These are phyloP conservation scores for Eonycteris spelaea DNA, from an alignment of 2,113 vertebrate genomes.

Conservation along the genomic window DNA sequence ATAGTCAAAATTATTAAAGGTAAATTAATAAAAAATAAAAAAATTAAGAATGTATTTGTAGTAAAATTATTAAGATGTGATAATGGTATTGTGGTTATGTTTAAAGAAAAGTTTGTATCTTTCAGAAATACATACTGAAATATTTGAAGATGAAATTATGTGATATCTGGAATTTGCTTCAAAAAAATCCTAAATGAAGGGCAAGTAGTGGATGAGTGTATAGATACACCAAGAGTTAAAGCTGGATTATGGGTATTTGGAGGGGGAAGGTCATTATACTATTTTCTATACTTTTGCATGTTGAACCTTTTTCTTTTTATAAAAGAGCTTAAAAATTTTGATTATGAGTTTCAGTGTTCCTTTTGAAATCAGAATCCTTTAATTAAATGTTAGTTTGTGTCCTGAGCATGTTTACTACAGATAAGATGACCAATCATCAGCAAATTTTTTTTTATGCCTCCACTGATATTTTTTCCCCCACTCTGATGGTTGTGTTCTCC, in stretches of 20 bases:
- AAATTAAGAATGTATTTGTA: not conserved
- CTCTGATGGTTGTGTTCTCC: not conserved
- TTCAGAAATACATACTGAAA: not conserved
- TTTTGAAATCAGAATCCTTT: not conserved
- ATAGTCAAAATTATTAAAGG: not conserved
- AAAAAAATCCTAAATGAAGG: not conserved
- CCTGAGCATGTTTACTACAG: not conserved
- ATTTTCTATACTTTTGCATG: not conserved
- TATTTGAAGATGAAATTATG: conserved; percentile 1
- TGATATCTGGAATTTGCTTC: not conserved
- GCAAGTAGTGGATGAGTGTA: not conserved
- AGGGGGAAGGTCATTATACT: not conserved
- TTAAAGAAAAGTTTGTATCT: not conserved
- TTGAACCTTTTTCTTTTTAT: not conserved
- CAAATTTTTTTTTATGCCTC: not conserved
- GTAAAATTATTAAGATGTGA: not conserved
- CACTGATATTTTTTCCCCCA: not conserved
- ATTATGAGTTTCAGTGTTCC: not conserved
- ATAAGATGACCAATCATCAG: not conserved
- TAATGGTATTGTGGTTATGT: not conserved
- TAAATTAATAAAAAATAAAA: not conserved
- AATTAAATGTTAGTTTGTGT: not conserved
- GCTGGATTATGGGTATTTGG: not conserved
- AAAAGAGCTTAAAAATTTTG: not conserved
- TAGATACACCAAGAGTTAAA: not conserved